Evolutionary conservation across 2,113 vertebrate species (phyloP), one percentile per base, ranked within the genome.

Genomic region (Sclerurus mexicanus): DNA sequence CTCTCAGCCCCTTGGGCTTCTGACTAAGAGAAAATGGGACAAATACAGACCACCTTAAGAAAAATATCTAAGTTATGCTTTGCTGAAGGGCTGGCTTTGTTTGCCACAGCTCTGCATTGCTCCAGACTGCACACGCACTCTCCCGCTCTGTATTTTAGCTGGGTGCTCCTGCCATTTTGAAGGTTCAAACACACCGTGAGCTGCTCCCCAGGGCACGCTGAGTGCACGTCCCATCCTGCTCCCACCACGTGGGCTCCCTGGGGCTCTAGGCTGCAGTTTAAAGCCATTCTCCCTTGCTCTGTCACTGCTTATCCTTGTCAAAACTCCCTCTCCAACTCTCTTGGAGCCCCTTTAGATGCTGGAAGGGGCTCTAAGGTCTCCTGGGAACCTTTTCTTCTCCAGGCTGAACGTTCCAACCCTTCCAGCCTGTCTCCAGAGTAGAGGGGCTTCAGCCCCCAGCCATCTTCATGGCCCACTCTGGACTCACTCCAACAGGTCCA

Each of bases 181-280:
- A 33, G 6, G 17, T 12, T 35, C 30, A 23, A 58, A 10, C 0
- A 2, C 23, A 4, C 3, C 0, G 1, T 7, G 3, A 14, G 46
- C 46, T 52, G 56, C 62, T 63, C 15, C 7, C 21, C 50, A 10
- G 42, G 0, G 2, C 1, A 1, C 2, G 18, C 49, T 25, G 59
- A 6, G 0, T 8, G 18, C n/a, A 4, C 12, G 1, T 1, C 15
- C 52, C 1, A 1, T 1, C 60, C 63, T 17, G 40, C 47, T 23
- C 47, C 47, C 47, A 47, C 20, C 22, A 28, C 25, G 56, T 4
- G 10, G 33, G 55, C 58, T 87, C 27, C 5, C 1, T 1, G 7
- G 0, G 12, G 40, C 33, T 20, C 24, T 0, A 2, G 40, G 47
- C 40, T 42, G 40, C 35, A 42, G 24, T 15, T 33, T 19, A 52